Conservation (phyloP, 2,797 vertebrate species). For the Carapus acus region DNA sequence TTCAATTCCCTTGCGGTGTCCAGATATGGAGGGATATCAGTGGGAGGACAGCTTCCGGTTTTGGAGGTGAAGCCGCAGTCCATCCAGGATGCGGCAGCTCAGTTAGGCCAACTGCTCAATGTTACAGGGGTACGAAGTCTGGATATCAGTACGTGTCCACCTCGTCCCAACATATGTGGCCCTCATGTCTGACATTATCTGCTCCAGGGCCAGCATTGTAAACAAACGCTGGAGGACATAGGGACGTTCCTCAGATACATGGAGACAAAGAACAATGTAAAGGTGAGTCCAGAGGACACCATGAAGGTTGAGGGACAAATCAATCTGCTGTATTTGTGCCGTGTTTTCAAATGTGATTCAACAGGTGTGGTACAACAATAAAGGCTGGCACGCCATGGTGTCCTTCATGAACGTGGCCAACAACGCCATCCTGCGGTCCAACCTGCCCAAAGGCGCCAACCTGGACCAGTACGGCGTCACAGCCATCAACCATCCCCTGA, state of each 20-base stretch:
- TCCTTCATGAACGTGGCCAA: conserved; percentile 90
- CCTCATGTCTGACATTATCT: background rate
- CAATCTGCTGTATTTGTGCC: too few relatives aligned
- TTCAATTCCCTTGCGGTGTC: conserved; percentile 17
- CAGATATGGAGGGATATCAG: conserved; percentile 93
- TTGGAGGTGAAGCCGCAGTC: conserved; percentile 73
- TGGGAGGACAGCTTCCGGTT: conserved; percentile 83
- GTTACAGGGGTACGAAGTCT: conserved; percentile 78
- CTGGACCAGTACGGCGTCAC: conserved; percentile 85
- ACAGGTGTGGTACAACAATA: conserved; percentile 97
- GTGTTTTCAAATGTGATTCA: background rate
- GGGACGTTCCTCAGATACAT: conserved; percentile 81
- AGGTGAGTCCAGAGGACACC: conserved; percentile 70
- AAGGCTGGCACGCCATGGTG: conserved; percentile 93
- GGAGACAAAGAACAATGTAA: conserved; percentile 90
- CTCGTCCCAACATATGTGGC: background rate
- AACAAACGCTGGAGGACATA: conserved; percentile 74
- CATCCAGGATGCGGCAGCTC: conserved; percentile 70
- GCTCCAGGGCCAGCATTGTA: conserved; percentile 62
- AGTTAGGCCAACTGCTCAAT: conserved; percentile 83
- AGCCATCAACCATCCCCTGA: conserved; percentile 86
- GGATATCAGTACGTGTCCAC: background rate
- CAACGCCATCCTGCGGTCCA: conserved; percentile 84
- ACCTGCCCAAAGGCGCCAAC: conserved; percentile 69
- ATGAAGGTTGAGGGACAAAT: too few relatives aligned